Percentiles rank a stretch among this genome's conserved stretches.
Conservation (phyloP, 2,888 invertebrate species). For the Megamerina dolium region DNA sequence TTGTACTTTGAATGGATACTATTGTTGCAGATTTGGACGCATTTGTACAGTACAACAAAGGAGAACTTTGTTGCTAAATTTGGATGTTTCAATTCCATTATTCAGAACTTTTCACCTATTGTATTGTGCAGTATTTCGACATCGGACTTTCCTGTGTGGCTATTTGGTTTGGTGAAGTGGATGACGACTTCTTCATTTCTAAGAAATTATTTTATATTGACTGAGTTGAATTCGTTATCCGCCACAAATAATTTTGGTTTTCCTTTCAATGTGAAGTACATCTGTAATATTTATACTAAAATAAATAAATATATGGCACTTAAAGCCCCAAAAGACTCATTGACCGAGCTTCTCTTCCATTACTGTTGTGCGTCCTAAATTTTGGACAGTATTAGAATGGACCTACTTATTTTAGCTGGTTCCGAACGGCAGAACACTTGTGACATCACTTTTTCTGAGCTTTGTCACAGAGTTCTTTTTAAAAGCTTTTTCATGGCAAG, state of each 20-base stretch:
- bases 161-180: not conserved
- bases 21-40: too few relatives aligned
- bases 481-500: too few relatives aligned
- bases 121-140: conserved; percentile 1
- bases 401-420: too few relatives aligned
- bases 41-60: not conserved
- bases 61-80: not conserved
- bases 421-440: too few relatives aligned
- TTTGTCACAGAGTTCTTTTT: too few relatives aligned
- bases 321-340: too few relatives aligned
- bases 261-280: conserved; percentile 1
- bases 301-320: conserved; percentile 9
- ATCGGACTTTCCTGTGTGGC: not conserved
- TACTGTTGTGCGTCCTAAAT: too few relatives aligned
- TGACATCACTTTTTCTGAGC: too few relatives aligned
- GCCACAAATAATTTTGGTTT: conserved; percentile 7
- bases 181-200: not conserved
- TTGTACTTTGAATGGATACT: too few relatives aligned
- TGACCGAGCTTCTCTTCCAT: too few relatives aligned
- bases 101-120: conserved; percentile 1
- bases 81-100: not conserved
- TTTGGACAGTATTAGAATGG: too few relatives aligned
- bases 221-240: too few relatives aligned
- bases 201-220: not conserved
- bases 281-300: conserved; percentile 5